Base-by-base conservation (phyloP, 2,888 invertebrate genomes). In the Oxyteleia sp. region DNA sequence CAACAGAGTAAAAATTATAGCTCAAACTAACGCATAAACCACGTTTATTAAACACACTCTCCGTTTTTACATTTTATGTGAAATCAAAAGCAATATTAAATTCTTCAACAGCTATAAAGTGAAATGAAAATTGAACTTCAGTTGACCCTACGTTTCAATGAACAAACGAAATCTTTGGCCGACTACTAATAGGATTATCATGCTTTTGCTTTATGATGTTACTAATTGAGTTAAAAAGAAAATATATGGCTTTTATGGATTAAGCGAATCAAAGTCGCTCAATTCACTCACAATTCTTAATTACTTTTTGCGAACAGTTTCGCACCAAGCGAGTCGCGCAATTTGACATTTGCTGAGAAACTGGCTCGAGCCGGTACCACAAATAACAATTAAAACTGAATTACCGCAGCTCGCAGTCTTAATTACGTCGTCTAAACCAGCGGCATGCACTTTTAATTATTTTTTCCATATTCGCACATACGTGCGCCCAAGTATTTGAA, bases 181-280 rank as follows among this genome's bases (percentile, higher is more conserved):
- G 35, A 45, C 59, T 20, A 26, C 53, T 74, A 63, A 74, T 51
- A 45, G 63, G 51, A 72, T 72, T 59, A 53, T 29, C 29, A 29
- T 53, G 16, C 53, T 29, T 32, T 53, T 53, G 20, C 45, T 45
- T 74, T 63, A 53, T 63, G 53, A 63, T 41, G 53, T 63, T 41
- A 8, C 63, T 53, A 72, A 72, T 74, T 45, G 63, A 41, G 53
- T 63, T 74, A 63, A 53, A 15, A 43, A 53, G 74, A 45, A 74
- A 74, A 74, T 53, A 63, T 74, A 74, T 29, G 74, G 74, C 74
- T 74, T 74, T 51, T 74, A 74, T 63, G 51, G 47, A 74, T 61
- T 32, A 26, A 53, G 7, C 16, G 38, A 71, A 71, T 71, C 49
- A 59, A 59, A 57, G 38, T 15, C 29, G 35, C 23, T 10, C 16